Conservation (phyloP, 1,140 invertebrate species). For the Lepidurus packardi region DNA sequence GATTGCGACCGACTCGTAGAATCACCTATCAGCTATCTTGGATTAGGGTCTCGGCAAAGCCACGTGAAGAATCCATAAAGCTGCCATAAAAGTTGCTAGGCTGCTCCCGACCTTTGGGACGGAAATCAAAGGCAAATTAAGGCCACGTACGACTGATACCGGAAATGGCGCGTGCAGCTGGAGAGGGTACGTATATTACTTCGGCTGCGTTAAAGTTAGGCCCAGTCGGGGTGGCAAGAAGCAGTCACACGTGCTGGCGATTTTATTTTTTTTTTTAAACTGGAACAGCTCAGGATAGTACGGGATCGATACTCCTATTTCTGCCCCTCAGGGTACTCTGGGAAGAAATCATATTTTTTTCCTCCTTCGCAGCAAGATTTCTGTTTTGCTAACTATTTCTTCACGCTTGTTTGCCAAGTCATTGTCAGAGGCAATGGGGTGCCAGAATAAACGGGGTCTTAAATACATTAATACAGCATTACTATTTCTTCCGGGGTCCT, state of each 20-base stretch:
- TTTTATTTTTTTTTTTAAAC: not conserved
- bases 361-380: not conserved
- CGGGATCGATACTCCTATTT: not conserved
- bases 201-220: constrained; percentile 4
- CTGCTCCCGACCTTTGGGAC: not conserved
- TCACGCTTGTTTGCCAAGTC: not conserved
- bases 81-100: not conserved
- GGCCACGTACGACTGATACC: not conserved
- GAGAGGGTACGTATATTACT: not conserved
- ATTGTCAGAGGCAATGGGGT: not conserved
- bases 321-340: not conserved
- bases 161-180: not conserved
- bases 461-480: not conserved
- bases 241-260: not conserved
- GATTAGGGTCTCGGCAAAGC: not conserved
- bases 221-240: not conserved
- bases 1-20: not conserved
- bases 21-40: not conserved
- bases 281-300: not conserved
- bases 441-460: not conserved
- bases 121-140: not conserved
- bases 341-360: not conserved
- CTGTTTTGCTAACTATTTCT: not conserved
- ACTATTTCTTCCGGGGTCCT: not conserved
- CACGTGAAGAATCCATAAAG: not conserved